Evolutionary conservation across 1,140 invertebrate genomes (phyloP), one percentile per base, ranked within the genome.

Genomic region (Cyphomyrmex costatus): DNA sequence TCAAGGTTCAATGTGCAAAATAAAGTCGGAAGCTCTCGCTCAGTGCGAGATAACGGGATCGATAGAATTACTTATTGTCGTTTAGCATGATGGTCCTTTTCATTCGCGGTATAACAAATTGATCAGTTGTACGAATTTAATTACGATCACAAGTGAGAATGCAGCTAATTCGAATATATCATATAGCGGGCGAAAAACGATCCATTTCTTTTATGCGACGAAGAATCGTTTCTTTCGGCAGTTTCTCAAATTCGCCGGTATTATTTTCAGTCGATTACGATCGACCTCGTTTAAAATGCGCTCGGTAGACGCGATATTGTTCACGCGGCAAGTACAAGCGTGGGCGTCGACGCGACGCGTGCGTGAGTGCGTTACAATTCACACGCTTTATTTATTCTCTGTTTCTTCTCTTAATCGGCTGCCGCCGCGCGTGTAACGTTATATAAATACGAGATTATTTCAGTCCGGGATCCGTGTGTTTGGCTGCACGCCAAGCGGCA

Each of bases 391-490:
- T 60, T 46, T 46, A 14, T 33, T 49, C 27, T 49, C n/a, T 19
- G 8, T 46, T 74, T 16, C 21, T 83, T 30, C 33, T 46, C 36
- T 30, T 19, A 88, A 86, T 70, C 53, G 63, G 19, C 71, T 56
- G 51, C 74, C 70, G 85, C 87, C 63, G 85, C 78, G 85, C 46
- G 74, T 85, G 19, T 66, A 85, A 73, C 85, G 93, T 95, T 95
- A 94, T 92, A 92, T 95, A 95, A 95, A 95, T 92, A 92, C 78
- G 51, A 10, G 88, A 88, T 90, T 94, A 94, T 94, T 94, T 95
- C 91, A 88, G 92, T 92, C 92, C 76, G 91, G 87, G 90, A 94
- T 92, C 27, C 63, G 46, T 82, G 91, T 88, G 86, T 93, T 94
- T 94, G 94, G 94, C 93, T 74, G 46, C 7, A 51, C 27, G 94